Conservation (phyloP, 2,113 vertebrate species). For the Hydropotes inermis region DNA sequence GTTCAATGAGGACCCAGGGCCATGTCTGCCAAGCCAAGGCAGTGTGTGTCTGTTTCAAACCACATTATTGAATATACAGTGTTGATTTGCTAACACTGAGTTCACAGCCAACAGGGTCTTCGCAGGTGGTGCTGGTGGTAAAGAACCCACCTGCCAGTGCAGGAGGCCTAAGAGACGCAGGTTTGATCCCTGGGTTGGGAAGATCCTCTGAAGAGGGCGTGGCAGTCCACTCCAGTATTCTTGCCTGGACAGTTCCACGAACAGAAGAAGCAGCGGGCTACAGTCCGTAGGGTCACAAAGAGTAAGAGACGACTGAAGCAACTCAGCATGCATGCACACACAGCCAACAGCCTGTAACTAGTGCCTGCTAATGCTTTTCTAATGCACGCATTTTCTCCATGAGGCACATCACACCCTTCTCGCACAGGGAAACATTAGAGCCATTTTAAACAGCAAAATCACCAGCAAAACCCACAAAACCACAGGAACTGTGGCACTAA, state of each 20-base stretch:
- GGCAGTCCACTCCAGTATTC: neutral
- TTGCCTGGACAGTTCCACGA: neutral
- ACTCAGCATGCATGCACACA: neutral
- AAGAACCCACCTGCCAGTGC: neutral
- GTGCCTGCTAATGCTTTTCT: neutral
- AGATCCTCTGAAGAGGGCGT: neutral
- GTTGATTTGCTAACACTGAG: neutral
- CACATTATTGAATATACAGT: neutral
- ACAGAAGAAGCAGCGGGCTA: neutral
- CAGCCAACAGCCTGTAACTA: neutral
- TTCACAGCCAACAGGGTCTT: neutral
- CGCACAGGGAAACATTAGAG: neutral
- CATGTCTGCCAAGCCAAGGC: accelerated
- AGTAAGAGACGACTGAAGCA: neutral
- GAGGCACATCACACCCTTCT: neutral
- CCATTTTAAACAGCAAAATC: neutral
- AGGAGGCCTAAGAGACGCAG: neutral
- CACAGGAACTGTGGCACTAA: neutral
- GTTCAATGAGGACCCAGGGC: neutral
- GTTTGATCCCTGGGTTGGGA: neutral
- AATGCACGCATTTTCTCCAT: neutral
- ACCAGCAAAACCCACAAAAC: neutral
- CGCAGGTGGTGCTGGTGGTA: neutral
- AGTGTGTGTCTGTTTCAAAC: neutral
- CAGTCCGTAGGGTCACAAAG: neutral